These are phyloP conservation scores for Ladona fulva DNA, from an alignment of 1,140 invertebrate genomes.

Conservation along the genomic window DNA sequence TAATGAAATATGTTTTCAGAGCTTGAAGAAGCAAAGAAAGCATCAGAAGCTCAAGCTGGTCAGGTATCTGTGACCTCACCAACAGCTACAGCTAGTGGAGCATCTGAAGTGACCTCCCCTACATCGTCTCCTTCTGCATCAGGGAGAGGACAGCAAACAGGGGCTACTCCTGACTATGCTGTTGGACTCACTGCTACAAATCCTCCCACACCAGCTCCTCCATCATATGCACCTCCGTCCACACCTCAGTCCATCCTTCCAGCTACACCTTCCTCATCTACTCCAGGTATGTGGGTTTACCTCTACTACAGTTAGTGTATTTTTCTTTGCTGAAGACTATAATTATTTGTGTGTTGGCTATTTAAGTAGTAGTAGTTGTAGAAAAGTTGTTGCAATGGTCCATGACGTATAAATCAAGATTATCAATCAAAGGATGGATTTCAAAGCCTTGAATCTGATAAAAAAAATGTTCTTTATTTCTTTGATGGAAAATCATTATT, in stretches of 20 bases:
- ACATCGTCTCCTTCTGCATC: background rate
- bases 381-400: too few relatives aligned
- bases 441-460: too few relatives aligned
- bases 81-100: constrained; percentile 25
- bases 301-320: too few relatives aligned
- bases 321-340: too few relatives aligned
- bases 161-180: constrained; percentile 63
- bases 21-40: constrained; percentile 36
- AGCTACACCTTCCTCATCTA: constrained; percentile 16
- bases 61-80: constrained; percentile 35
- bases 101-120: background rate
- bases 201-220: constrained; percentile 32
- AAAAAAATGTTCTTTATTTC: too few relatives aligned
- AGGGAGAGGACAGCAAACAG: constrained; percentile 19
- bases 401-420: too few relatives aligned
- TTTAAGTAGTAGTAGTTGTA: too few relatives aligned
- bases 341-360: too few relatives aligned
- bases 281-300: background rate
- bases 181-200: constrained; percentile 51
- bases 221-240: constrained; percentile 27
- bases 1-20: constrained; percentile 37
- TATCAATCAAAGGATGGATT: too few relatives aligned
- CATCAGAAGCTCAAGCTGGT: constrained; percentile 20
- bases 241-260: constrained; percentile 20
- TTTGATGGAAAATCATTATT: too few relatives aligned